Conservation (phyloP, 2,888 invertebrate genomes). For the Pantelozetes paolii region DNA sequence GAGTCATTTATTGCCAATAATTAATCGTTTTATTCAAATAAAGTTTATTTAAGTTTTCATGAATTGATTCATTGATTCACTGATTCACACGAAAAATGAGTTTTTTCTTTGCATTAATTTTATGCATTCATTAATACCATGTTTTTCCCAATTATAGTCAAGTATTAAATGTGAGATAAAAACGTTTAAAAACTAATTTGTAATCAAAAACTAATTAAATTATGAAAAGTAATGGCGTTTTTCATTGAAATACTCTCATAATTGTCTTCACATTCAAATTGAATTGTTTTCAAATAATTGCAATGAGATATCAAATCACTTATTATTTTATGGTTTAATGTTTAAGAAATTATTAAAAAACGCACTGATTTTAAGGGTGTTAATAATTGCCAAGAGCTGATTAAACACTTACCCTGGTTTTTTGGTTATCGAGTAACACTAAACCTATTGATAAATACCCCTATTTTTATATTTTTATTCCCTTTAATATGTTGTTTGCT, state of each 20-base stretch:
- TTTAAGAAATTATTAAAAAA: no score
- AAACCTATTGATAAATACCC: no score
- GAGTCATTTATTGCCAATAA: background rate
- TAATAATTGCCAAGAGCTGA: no score
- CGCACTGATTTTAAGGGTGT: no score
- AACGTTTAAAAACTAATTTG: conserved; percentile 7
- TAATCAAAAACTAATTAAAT: conserved; percentile 15
- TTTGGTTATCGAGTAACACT: no score
- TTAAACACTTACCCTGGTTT: no score
- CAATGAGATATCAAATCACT: no score
- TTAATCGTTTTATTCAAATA: background rate
- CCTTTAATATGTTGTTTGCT: no score
- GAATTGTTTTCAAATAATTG: no score
- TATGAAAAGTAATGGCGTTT: background rate
- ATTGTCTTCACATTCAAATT: background rate
- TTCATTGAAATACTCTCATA: background rate
- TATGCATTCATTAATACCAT: background rate
- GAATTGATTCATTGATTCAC: background rate
- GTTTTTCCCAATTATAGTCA: background rate
- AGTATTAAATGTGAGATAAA: background rate
- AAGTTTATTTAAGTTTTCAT: background rate
- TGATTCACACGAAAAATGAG: background rate
- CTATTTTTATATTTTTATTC: no score
- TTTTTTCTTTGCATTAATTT: background rate
- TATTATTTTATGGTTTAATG: no score